Conservation (phyloP, 2,113 vertebrate genomes). For the Spea bombifrons region DNA sequence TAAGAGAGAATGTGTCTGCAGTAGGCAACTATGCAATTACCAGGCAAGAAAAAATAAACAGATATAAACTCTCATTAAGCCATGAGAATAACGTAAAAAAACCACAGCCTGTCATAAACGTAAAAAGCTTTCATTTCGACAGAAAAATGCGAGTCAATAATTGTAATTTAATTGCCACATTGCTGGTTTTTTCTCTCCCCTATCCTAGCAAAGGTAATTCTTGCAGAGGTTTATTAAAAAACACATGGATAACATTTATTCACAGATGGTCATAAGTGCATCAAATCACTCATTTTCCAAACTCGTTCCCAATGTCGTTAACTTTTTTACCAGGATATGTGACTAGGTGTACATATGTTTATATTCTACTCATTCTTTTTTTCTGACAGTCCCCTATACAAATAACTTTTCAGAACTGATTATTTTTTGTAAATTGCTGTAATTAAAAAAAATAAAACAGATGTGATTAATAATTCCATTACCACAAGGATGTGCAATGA, state of each 20-base stretch:
- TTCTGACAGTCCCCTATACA: too few species aligned
- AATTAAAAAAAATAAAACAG: too few species aligned
- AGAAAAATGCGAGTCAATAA: neutral
- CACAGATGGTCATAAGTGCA: constrained; percentile 40
- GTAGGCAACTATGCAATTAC: neutral
- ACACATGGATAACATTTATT: constrained; percentile 21
- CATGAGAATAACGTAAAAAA: neutral
- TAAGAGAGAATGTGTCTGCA: neutral
- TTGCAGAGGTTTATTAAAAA: constrained; percentile 36
- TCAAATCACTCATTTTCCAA: constrained; percentile 8
- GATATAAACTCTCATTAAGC: neutral
- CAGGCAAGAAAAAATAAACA: neutral
- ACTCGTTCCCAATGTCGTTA: neutral
- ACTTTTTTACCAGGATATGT: constrained; percentile 15
- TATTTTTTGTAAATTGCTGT: too few species aligned
- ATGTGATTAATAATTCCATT: too few species aligned
- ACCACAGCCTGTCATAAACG: neutral
- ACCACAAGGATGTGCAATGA: too few species aligned
- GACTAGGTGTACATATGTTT: neutral
- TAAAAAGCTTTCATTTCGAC: neutral
- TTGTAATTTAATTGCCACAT: constrained; percentile 25
- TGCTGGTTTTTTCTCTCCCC: constrained; percentile 18
- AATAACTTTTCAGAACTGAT: too few species aligned
- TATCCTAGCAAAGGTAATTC: constrained; percentile 26
- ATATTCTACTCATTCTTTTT: too few species aligned